Conservation (phyloP, 1,140 invertebrate genomes). For the Sesamia nonagrioides region DNA sequence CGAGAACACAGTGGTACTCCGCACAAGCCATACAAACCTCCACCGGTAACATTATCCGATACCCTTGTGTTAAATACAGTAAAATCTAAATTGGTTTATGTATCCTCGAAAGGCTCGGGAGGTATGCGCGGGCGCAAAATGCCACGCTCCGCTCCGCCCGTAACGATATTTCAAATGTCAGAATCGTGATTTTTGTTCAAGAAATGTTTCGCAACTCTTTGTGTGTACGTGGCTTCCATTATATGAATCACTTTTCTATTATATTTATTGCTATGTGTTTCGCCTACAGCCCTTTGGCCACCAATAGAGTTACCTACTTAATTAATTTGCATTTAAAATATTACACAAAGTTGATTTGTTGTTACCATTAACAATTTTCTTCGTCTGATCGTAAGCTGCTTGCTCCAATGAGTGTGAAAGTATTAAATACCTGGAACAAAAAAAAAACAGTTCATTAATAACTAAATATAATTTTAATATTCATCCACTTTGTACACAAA, state of each 20-base stretch:
- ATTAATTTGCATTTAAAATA: neutral
- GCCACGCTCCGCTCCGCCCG: constrained; percentile 77
- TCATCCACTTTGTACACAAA: neutral
- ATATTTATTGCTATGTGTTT: constrained; percentile 52
- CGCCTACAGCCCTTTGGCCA: constrained; percentile 1
- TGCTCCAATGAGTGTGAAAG: no score
- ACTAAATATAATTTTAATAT: no score
- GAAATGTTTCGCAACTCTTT: constrained; percentile 77
- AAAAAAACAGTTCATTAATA: no score
- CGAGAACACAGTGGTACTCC: no score
- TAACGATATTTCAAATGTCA: constrained; percentile 82
- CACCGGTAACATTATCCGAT: no score
- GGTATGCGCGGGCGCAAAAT: constrained; percentile 78
- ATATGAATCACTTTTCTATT: constrained; percentile 47
- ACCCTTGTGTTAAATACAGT: constrained; percentile 16
- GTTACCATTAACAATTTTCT: no score
- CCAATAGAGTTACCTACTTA: neutral
- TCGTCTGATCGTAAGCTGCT: no score
- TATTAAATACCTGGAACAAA: no score
- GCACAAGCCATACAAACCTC: no score
- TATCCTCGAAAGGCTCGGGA: constrained; percentile 49
- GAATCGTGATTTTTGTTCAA: constrained; percentile 83
- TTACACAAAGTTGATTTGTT: neutral
- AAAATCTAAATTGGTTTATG: constrained; percentile 38
- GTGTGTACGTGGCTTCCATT: constrained; percentile 47